phyloP scores from a whole-genome alignment of 2,113 vertebrate species.

The Antigone vipio region DNA sequence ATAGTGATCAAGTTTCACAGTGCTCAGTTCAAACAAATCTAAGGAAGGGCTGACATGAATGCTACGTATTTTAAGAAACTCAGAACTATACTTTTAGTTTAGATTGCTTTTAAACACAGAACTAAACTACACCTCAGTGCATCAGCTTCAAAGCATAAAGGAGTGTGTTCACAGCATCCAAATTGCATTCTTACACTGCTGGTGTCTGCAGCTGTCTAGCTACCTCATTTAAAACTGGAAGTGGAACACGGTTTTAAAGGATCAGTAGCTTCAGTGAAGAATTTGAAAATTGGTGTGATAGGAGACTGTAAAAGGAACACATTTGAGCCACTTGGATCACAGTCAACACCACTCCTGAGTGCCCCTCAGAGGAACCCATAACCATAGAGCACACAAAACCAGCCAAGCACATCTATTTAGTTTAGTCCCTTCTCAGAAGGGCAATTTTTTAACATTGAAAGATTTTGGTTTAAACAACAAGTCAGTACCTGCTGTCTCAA shows the following conservation, averaged over 20 bases:
- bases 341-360: neutral
- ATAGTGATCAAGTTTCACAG: neutral
- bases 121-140: neutral
- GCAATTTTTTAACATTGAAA: neutral
- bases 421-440: neutral
- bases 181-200: neutral
- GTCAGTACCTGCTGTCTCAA: neutral
- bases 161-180: neutral
- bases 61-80: neutral
- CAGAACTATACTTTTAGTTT: neutral
- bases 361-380: neutral
- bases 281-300: neutral
- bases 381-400: neutral
- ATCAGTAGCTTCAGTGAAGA: neutral
- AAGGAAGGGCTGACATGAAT: neutral
- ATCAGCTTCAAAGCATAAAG: neutral
- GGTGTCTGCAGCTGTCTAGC: neutral
- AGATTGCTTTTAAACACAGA: neutral
- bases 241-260: neutral
- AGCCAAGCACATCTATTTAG: neutral
- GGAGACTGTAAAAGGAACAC: neutral
- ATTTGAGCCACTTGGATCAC: neutral
- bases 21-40: neutral
- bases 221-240: neutral
- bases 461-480: neutral